phyloP scores from a whole-genome alignment of 2,113 vertebrate species.

The Takifugu bimaculatus region DNA sequence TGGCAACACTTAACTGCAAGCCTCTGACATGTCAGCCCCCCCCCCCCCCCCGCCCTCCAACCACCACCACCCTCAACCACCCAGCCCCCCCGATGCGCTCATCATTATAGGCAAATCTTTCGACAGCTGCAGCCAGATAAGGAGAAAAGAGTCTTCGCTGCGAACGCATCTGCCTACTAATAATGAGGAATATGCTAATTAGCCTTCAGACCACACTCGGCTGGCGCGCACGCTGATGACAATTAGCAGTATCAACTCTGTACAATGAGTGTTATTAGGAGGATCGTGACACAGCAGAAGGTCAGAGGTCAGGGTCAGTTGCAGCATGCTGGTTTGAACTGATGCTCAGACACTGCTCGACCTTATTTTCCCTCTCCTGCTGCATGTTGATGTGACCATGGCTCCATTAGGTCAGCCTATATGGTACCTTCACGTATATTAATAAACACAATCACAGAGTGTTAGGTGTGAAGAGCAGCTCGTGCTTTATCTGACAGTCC shows the following conservation, averaged over 20 bases:
- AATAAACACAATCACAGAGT: slow-evolving; percentile 12
- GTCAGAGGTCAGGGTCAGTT: slow-evolving; percentile 26
- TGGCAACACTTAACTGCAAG: slow-evolving; percentile 31
- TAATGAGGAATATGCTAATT: slow-evolving; percentile 50
- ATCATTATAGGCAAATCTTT: slow-evolving; percentile 39
- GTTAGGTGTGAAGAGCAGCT: slow-evolving; percentile 1
- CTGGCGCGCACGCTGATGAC: slow-evolving; percentile 1
- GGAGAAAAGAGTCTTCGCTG: slow-evolving; percentile 39
- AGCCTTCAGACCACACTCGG: slow-evolving; percentile 11
- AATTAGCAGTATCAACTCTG: background rate
- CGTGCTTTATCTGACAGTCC: slow-evolving; percentile 12
- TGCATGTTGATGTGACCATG: slow-evolving; percentile 17
- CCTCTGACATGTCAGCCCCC: slow-evolving; percentile 21
- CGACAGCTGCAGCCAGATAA: slow-evolving; percentile 28
- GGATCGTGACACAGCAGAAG: background rate
- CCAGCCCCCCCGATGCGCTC: background rate
- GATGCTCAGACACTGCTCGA: background rate
- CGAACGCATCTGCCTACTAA: slow-evolving; percentile 51
- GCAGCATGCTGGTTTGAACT: background rate
- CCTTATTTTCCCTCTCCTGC: background rate
- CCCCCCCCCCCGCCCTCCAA: background rate
- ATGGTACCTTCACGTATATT: slow-evolving; percentile 20
- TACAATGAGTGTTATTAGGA: too few relatives aligned
- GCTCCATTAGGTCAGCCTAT: slow-evolving; percentile 22
- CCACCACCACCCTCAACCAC: too few relatives aligned